Conservation (phyloP, 92 coral and sea anemone species). For the Siderastrea siderea region DNA sequence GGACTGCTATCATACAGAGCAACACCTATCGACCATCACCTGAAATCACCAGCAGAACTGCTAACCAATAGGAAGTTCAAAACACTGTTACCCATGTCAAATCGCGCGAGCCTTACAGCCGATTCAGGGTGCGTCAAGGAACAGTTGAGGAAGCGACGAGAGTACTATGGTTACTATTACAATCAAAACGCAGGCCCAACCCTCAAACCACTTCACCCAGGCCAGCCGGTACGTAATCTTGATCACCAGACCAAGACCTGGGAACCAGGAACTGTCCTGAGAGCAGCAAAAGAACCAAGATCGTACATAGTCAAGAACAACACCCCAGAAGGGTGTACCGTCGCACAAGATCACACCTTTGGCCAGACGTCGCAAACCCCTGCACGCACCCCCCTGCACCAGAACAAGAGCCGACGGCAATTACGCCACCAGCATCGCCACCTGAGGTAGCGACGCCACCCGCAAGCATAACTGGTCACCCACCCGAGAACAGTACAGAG, state of each 20-base stretch:
- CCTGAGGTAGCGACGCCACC: too few species aligned
- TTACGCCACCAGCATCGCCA: too few species aligned
- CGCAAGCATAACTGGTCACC: too few species aligned
- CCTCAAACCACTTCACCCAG: conserved; percentile 38
- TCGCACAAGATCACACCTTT: conserved; percentile 64
- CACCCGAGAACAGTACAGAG: too few species aligned
- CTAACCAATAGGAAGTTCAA: conserved; percentile 38
- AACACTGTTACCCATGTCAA: conserved; percentile 38
- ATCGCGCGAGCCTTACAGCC: conserved; percentile 14
- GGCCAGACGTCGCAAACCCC: too few species aligned
- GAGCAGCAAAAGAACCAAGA: conserved; percentile 67
- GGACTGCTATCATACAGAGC: too few species aligned
- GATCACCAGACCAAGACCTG: conserved; percentile 66
- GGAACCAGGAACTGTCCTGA: too few species aligned
- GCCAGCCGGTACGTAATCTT: conserved; percentile 39
- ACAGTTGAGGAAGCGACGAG: background rate
- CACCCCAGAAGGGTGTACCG: conserved; percentile 61
- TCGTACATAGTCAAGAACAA: conserved; percentile 65
- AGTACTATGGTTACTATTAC: background rate
- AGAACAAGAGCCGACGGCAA: conserved; percentile 58
- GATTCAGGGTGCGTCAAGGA: conserved; percentile 1
- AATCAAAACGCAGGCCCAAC: conserved; percentile 27
- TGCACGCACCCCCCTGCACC: conserved; percentile 27
- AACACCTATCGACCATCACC: conserved; percentile 41
- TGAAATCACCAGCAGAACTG: conserved; percentile 39